A percentile compares a stretch with the other conserved stretches of the same genome.
These are phyloP conservation scores for Acomys russatus DNA, from an alignment of 2,797 vertebrate species.

Conservation along the genomic window DNA sequence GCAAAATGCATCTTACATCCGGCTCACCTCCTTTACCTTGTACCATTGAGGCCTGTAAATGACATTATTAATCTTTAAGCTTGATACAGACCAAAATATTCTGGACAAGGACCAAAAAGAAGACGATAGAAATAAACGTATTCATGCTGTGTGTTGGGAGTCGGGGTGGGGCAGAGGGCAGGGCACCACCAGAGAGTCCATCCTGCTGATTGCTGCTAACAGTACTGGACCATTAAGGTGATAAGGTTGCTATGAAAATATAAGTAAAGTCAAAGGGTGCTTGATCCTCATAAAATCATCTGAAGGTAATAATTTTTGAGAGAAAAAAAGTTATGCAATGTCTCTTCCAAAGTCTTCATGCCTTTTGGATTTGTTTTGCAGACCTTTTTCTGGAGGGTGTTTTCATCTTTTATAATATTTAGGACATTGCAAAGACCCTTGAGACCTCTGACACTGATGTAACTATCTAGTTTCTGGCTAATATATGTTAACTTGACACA, in stretches of 20 bases:
- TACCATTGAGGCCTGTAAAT: background rate
- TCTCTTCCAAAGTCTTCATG: constrained; percentile 80
- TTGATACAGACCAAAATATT: background rate
- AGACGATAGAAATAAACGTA: background rate
- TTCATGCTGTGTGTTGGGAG: background rate
- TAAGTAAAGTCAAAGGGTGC: constrained; percentile 82
- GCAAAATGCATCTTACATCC: constrained; percentile 11
- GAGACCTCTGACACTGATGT: constrained; percentile 86
- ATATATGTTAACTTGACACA: background rate
- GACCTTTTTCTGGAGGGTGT: background rate
- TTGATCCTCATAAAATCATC: constrained; percentile 82
- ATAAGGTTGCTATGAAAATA: constrained; percentile 95
- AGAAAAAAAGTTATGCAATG: constrained; percentile 82
- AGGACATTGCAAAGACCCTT: constrained; percentile 81
- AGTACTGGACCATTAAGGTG: constrained; percentile 88
- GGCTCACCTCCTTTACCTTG: background rate
- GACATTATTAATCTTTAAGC: background rate
- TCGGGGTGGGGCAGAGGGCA: background rate
- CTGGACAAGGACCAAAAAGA: too few species aligned
- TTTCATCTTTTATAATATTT: constrained; percentile 77
- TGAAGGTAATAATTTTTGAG: constrained; percentile 80
- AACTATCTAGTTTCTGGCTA: constrained; percentile 78
- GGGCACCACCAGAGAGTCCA: background rate
- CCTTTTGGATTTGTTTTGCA: constrained; percentile 67
- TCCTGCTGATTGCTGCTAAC: background rate